These are phyloP conservation scores for Naja naja DNA, from an alignment of 2,113 vertebrate species.

Conservation along the genomic window DNA sequence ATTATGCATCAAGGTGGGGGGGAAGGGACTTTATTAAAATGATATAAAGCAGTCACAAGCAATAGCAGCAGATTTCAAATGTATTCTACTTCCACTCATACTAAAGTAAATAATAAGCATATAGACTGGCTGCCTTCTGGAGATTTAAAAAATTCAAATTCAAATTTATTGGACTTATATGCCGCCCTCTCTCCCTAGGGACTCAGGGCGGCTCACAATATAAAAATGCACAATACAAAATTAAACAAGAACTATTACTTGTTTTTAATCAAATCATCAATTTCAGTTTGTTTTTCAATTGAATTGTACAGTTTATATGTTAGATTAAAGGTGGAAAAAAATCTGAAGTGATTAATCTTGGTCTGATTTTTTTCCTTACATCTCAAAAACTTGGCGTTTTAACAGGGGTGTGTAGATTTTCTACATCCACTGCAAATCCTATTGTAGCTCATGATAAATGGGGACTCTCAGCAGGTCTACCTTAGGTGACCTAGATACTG, in stretches of 20 bases:
- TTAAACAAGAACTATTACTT: neutral
- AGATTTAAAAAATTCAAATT: too few relatives aligned
- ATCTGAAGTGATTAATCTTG: neutral
- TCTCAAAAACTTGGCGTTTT: neutral
- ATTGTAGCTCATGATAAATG: neutral
- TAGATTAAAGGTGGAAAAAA: neutral
- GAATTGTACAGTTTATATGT: neutral
- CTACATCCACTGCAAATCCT: neutral
- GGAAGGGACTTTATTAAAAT: neutral
- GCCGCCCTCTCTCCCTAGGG: too few relatives aligned
- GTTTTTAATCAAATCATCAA: neutral
- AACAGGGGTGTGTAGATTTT: neutral
- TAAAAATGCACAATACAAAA: too few relatives aligned
- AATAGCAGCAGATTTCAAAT: neutral
- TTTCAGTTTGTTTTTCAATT: neutral
- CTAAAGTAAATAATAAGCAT: neutral
- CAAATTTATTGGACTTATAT: too few relatives aligned
- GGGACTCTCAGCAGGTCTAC: neutral
- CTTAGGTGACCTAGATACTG: neutral
- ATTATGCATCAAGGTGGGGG: neutral
- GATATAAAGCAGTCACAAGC: neutral
- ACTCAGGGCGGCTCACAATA: too few relatives aligned
- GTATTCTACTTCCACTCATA: too few relatives aligned
- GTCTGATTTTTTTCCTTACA: neutral
- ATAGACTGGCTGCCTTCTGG: neutral